Conservation (phyloP, 2,113 vertebrate genomes). For the Fregata magnificens region DNA sequence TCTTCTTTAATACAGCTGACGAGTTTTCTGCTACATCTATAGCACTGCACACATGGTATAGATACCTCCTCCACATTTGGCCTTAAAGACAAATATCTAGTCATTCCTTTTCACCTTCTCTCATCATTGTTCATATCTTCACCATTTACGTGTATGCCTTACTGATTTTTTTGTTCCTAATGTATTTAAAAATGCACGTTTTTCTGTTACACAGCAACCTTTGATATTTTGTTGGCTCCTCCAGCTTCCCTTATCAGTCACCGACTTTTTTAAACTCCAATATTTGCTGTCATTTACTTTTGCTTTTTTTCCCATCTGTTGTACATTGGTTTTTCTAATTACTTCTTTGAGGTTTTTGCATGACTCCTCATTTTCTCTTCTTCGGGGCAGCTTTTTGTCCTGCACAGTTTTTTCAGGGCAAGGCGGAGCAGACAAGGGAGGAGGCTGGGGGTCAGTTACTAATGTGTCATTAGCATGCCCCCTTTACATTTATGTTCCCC, state of each 20-base stretch:
- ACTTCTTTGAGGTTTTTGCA: neutral
- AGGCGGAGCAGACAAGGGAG: neutral
- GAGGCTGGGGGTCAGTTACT: neutral
- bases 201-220: neutral
- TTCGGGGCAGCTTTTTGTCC: neutral
- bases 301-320: constrained; percentile 30
- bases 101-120: neutral
- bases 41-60: neutral
- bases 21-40: neutral
- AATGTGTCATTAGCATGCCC: neutral
- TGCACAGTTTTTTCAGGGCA: neutral
- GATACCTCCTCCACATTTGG: neutral
- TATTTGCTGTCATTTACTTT: constrained; percentile 36
- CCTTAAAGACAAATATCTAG: neutral
- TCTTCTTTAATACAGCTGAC: neutral
- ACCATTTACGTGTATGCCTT: neutral
- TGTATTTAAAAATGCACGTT: neutral
- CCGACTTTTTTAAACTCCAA: neutral
- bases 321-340: constrained; percentile 14
- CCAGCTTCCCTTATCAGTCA: constrained; percentile 19
- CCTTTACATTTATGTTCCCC: neutral
- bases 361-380: neutral
- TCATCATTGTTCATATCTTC: neutral
- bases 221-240: constrained; percentile 20
- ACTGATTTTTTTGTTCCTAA: neutral